Evolutionary conservation across 1,140 invertebrate genomes (phyloP), one percentile per base, ranked within the genome.

Genomic region (Zaprionus lachaisei): DNA sequence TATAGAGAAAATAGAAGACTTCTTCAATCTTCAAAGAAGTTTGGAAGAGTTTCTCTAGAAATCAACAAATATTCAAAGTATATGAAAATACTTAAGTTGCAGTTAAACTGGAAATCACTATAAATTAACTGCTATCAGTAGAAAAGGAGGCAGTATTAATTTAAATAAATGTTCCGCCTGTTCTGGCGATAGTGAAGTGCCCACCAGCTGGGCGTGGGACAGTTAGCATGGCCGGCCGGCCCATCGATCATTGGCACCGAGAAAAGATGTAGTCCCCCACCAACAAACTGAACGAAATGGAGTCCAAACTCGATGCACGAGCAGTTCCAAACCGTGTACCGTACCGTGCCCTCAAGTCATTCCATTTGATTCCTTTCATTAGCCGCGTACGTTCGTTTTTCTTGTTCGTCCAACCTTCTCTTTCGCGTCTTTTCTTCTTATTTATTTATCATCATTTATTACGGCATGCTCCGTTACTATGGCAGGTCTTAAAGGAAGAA

Each of bases 361-460:
- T 75, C 22, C 37, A 75, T 75, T 68, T 61, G 31, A 37, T 66
- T 61, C 57, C 68, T 60, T 80, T 79, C 71, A 89, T 81, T 89
- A 83, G 69, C 70, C 41, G 58, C 51, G 22, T 64, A 62, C 41
- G 41, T 54, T 17, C 26, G 57, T 41, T 69, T 60, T n/a, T 44
- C 56, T 70, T 62, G 70, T 73, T 67, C 66, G 49, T 72, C 7
- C 82, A 76, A 72, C 72, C 77, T 80, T 56, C 82, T 68, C 77
- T 78, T 79, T 61, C 74, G 78, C 78, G 85, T 44, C 47, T 51
- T 64, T 64, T 58, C 72, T 75, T 67, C 73, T 74, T 84, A 81
- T 89, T 86, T 86, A 86, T 86, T 87, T 87, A 87, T 81, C 84
- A 90, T 87, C 84, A 87, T 87, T 87, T 87, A 87, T 87, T 87